These are phyloP conservation scores for Diorhabda sublineata DNA, from an alignment of 1,140 invertebrate species.

Conservation along the genomic window DNA sequence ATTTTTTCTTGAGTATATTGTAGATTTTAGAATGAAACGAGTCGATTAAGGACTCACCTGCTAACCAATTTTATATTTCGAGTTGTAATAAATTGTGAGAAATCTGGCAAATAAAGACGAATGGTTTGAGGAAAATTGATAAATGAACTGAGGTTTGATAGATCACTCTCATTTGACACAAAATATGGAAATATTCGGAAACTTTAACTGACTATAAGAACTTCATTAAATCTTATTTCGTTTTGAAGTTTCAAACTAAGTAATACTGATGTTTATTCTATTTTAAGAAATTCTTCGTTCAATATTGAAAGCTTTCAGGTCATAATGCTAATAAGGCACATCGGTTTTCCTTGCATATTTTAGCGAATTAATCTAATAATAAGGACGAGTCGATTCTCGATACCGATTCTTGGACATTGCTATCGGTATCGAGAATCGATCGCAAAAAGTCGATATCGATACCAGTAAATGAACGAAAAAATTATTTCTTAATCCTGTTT, in stretches of 20 bases:
- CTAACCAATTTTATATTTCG: background rate
- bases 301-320: background rate
- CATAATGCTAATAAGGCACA: background rate
- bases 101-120: constrained; percentile 2
- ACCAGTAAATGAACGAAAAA: too few relatives aligned
- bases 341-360: too few relatives aligned
- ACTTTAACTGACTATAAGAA: background rate
- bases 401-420: too few relatives aligned
- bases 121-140: background rate
- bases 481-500: too few relatives aligned
- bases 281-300: background rate
- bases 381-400: too few relatives aligned
- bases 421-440: too few relatives aligned
- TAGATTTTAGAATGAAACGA: background rate
- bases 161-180: background rate
- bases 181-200: constrained; percentile 3
- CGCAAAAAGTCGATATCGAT: too few relatives aligned
- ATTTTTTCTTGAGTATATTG: too few relatives aligned
- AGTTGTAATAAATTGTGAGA: background rate
- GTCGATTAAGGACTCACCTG: background rate
- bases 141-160: background rate
- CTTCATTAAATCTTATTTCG: background rate
- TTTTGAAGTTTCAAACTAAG: background rate
- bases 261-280: background rate
- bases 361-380: too few relatives aligned